Base-by-base conservation (phyloP, 2,113 vertebrate genomes). In the Strix uralensis region DNA sequence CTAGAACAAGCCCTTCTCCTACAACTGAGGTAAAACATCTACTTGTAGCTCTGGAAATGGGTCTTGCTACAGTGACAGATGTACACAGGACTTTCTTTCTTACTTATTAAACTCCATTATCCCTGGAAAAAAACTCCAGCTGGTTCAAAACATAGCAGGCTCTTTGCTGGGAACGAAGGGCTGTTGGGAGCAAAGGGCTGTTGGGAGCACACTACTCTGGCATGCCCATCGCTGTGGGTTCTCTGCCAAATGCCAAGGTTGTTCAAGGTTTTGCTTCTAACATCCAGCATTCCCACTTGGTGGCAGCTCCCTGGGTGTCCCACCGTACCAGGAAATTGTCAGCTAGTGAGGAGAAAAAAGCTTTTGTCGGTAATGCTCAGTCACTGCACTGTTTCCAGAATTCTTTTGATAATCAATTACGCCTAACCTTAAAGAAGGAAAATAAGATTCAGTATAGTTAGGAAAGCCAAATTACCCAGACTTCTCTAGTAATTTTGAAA, bases 201-300 rank as follows among this genome's bases (percentile, higher is more conserved):
- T 38, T 86, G 58, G 47, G 46, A 73, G 30, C n/a, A 32, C 3
- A 4, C 36, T 62, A 22, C 67, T 73, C 82, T 47, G 29, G 42
- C 55, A 20, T 30, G 52, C 67, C 65, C 8, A 4, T 79, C 80
- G 72, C 40, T 23, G 34, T 63, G 72, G 34, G 65, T 90, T 84
- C 83, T 74, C 36, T 0, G n/a, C 47, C 86, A 92, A 84, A 89
- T 47, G 54, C 46, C 83, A 81, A 86, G 66, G 44, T 78, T 94
- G 47, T 79, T 86, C 86, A 84, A 94, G 66, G 94, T 74, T 96
- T 86, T 71, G 10, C 55, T 92, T 77, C 61, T 61, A 61, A 79
- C 46, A 67, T 71, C 54, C 92, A 66, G 38, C 57, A 38, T 89
- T 92, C 83, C 52, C 22, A 16, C 70, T 89, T 36, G 8, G 32